phyloP scores from a whole-genome alignment of 2,113 vertebrate species.

The Nerophis lumbriciformis region DNA sequence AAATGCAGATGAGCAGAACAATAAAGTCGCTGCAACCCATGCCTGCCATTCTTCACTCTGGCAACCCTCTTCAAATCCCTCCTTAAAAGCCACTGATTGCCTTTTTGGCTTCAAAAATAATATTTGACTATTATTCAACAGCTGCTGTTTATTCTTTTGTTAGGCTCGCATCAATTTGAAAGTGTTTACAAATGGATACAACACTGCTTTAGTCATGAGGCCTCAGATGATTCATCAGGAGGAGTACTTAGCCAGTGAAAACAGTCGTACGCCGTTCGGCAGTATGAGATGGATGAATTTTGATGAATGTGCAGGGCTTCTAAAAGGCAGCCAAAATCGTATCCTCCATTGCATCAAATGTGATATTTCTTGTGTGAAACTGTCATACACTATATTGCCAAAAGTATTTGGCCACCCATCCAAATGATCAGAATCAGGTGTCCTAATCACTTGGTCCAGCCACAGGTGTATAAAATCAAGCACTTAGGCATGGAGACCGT shows the following conservation, averaged over 20 bases:
- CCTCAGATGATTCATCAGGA: background rate
- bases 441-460: too few relatives aligned
- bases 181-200: conserved; percentile 15
- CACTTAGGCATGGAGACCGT: too few relatives aligned
- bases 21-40: background rate
- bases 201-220: conserved; percentile 1
- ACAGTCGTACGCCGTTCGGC: background rate
- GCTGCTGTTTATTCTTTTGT: conserved; percentile 13
- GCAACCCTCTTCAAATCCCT: background rate
- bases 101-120: conserved; percentile 5
- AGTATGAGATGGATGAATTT: background rate
- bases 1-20: conserved; percentile 1
- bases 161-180: conserved; percentile 20
- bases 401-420: too few relatives aligned
- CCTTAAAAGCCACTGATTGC: background rate
- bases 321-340: background rate
- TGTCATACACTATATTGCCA: background rate
- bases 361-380: background rate
- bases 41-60: background rate
- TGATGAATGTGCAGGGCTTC: background rate
- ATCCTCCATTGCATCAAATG: background rate
- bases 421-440: too few relatives aligned
- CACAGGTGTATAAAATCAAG: too few relatives aligned
- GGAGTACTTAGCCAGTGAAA: background rate
- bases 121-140: background rate